These are phyloP conservation scores for Ophioninae sp. DNA, from an alignment of 2,888 invertebrate genomes.

Conservation along the genomic window DNA sequence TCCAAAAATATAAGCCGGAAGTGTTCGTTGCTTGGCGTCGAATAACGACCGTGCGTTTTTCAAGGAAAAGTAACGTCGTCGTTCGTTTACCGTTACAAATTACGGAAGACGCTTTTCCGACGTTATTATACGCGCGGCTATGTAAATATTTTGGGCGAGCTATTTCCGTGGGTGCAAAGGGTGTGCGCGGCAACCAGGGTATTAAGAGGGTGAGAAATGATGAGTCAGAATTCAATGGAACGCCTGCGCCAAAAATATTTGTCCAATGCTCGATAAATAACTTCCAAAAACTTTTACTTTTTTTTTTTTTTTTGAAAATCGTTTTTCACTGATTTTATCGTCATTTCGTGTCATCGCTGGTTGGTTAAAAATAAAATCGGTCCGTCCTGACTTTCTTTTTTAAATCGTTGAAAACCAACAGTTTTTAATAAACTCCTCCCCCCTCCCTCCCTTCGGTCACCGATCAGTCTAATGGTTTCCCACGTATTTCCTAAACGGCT, in stretches of 20 bases:
- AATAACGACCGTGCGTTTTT: neutral
- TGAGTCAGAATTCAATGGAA: conserved; percentile 13
- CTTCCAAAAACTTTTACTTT: neutral
- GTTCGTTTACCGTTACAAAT: conserved; percentile 13
- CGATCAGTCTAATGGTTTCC: too few relatives aligned
- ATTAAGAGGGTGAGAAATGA: conserved; percentile 24
- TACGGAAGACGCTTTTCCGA: neutral
- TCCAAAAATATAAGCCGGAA: conserved; percentile 18
- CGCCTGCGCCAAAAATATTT: neutral
- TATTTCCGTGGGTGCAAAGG: conserved; percentile 41
- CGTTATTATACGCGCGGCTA: conserved; percentile 22
- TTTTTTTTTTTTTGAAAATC: too few relatives aligned
- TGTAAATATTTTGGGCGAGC: conserved; percentile 53
- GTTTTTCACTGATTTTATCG: too few relatives aligned
- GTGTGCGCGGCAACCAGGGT: neutral
- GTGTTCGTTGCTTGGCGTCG: neutral
- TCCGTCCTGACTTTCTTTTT: too few relatives aligned
- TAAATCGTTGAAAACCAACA: too few relatives aligned
- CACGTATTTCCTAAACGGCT: too few relatives aligned
- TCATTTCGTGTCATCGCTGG: too few relatives aligned
- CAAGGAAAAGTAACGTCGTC: neutral
- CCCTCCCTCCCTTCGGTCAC: too few relatives aligned
- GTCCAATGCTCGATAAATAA: neutral
- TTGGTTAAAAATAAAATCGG: too few relatives aligned
- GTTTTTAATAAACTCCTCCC: too few relatives aligned